These are phyloP conservation scores for Ceratina australensis DNA, from an alignment of 1,140 invertebrate species.

Conservation along the genomic window DNA sequence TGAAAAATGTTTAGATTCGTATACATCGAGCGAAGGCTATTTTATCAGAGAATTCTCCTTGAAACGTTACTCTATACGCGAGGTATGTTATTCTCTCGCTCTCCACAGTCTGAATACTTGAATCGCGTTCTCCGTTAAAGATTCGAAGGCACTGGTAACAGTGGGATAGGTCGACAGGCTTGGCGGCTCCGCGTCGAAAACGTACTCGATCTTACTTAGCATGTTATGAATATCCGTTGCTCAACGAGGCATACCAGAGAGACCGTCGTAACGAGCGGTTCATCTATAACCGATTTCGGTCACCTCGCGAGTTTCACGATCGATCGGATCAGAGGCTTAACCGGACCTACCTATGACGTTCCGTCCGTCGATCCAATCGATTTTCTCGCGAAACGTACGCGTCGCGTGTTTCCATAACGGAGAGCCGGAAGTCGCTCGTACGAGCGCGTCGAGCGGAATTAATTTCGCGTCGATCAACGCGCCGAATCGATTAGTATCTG, in stretches of 20 bases:
- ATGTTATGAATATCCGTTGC: conserved; percentile 7
- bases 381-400: background rate
- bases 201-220: background rate
- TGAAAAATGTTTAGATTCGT: no score
- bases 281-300: background rate
- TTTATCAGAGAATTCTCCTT: background rate
- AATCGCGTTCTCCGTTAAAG: background rate
- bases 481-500: no score
- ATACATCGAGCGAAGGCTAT: background rate
- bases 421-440: background rate
- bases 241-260: background rate
- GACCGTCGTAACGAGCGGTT: background rate
- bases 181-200: background rate
- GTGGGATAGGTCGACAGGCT: conserved; percentile 4
- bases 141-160: background rate
- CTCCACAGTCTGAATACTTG: background rate
- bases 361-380: no score
- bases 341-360: no score
- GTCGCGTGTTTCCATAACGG: background rate
- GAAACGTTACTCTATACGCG: background rate
- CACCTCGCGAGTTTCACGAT: no score
- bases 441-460: background rate
- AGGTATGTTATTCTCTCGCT: background rate
- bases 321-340: no score
- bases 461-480: background rate